Base-by-base conservation (phyloP, 37 sponge, comb jelly and placozoan genomes). In the Halisarca cf. caerulea region DNA sequence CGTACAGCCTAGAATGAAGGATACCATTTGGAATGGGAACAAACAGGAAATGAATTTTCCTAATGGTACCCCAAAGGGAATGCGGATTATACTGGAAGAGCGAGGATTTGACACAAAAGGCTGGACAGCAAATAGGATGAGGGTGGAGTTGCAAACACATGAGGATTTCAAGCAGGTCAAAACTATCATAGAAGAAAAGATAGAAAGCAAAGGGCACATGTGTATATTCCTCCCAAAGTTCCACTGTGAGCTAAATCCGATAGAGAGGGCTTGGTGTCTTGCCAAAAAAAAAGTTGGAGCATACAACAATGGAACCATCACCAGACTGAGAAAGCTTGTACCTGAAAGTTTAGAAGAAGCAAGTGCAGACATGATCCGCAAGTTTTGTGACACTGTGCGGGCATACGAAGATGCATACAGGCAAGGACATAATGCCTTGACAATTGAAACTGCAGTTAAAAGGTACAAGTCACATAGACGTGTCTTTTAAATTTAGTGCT, bases 181-280 rank as follows among this genome's bases (percentile, higher is more conserved):
- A 57, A 79, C 57, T 66, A 66, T 66, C 14, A n/a, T 66, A 9
- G 28, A 66, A 27, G 68, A 66, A n/a, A n/a, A 66, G 68, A 66
- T 66, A 25, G 68, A 66, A 27, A 66, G 68, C 28, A 66, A 9
- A 9, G 68, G 68, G 14, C 68, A 66, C 28, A 25, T 66, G 68
- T 66, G 68, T n/a, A 9, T 66, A 27, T 66, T 77, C 59, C 28
- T 78, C 20, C 87, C 91, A 23, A 90, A 87, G 74, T 87, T 77
- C 83, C 87, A 82, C 60, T 87, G 80, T 27, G 88, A 90, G 64
- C 79, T 83, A 6, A 87, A 77, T 60, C 86, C 86, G 33, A 90
- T 90, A 15, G 90, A 85, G 35, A 42, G 80, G 41, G 59, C 41
- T 18, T 85, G 86, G 90, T 78, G 82, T 37, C 82, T 86, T 25